phyloP scores from a whole-genome alignment of 1,140 invertebrate species.

The Drosophila watanabei region DNA sequence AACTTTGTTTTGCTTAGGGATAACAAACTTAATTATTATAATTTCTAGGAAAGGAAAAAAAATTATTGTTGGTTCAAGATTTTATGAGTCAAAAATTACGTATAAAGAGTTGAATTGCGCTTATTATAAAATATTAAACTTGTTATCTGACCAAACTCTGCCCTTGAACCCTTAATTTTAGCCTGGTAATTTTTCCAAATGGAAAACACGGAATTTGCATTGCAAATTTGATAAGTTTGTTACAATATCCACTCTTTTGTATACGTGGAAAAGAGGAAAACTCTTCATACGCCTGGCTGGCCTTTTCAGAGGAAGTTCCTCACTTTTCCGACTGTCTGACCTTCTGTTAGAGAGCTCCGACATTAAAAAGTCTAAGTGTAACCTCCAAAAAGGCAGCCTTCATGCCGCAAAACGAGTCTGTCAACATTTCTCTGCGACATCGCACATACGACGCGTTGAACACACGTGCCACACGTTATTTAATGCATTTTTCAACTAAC shows the following conservation, averaged over 20 bases:
- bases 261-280: conserved; percentile 13
- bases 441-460: conserved; percentile 58
- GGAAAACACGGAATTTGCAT: conserved; percentile 42
- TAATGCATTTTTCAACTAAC: conserved; percentile 78
- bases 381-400: conserved; percentile 5
- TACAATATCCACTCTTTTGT: conserved; percentile 13
- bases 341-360: conserved; percentile 13
- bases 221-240: conserved; percentile 50
- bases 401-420: conserved; percentile 4
- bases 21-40: background rate
- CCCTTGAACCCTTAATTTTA: background rate
- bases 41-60: background rate
- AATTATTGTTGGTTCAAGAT: too few species aligned
- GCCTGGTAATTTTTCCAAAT: conserved; percentile 17
- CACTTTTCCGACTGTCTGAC: conserved; percentile 36
- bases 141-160: conserved; percentile 10
- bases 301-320: conserved; percentile 7
- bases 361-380: conserved; percentile 41
- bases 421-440: conserved; percentile 32
- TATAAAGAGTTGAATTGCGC: background rate
- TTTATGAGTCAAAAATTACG: background rate
- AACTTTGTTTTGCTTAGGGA: background rate
- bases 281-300: conserved; percentile 31
- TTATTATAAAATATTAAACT: conserved; percentile 33
- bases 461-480: conserved; percentile 46